Evolutionary conservation across 2,113 vertebrate genomes (phyloP).

Genomic region (Peromyscus californicus): DNA sequence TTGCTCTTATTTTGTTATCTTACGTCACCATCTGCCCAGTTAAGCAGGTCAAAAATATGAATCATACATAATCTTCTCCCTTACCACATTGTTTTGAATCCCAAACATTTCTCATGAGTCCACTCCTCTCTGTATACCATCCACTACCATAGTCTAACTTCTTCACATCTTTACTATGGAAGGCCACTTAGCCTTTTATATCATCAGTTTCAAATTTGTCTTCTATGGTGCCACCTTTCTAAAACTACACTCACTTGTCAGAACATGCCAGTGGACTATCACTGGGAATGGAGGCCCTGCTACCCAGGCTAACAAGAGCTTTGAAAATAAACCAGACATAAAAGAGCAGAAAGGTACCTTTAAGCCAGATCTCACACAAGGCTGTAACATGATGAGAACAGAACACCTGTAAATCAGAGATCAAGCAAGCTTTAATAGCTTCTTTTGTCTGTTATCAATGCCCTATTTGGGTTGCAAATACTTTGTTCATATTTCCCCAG

Average conservation of each 20-base stretch:
- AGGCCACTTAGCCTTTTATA: not conserved
- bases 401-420: not conserved
- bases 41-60: not conserved
- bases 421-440: not conserved
- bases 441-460: not conserved
- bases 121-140: not conserved
- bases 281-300: not conserved
- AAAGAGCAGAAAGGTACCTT: not conserved
- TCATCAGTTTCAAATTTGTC: slow-evolving; percentile 6
- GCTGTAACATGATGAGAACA: not conserved
- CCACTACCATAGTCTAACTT: not conserved
- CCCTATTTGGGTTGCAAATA: not conserved
- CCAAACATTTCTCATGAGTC: not conserved
- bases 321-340: not conserved
- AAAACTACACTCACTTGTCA: not conserved
- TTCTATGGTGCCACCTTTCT: not conserved
- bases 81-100: not conserved
- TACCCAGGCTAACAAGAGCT: not conserved
- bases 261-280: not conserved
- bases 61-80: not conserved
- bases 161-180: not conserved
- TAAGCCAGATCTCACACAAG: not conserved
- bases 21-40: not conserved
- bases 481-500: not conserved
- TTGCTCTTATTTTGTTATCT: not conserved